phyloP scores from a whole-genome alignment of 1,140 invertebrate genomes.

The Ceratitis capitata region DNA sequence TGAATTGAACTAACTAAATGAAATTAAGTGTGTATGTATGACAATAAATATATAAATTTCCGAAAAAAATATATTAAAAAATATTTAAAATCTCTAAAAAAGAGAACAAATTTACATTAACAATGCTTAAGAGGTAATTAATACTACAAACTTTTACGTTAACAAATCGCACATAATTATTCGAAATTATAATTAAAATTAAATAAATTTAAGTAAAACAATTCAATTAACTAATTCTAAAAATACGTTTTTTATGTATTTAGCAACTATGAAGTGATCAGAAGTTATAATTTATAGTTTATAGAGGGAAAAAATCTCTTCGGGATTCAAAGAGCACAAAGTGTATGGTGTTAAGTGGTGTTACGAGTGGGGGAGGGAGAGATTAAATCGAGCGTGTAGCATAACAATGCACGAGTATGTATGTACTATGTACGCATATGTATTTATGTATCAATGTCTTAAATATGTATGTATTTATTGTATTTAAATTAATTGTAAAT shows the following conservation, averaged over 20 bases:
- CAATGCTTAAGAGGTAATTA: not conserved
- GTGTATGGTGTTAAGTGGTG: not conserved
- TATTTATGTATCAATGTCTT: not conserved
- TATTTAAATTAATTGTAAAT: not conserved
- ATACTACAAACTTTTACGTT: not conserved
- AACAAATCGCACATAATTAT: not conserved
- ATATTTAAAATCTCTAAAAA: too few species aligned
- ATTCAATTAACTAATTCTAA: not conserved
- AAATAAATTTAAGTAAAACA: not conserved
- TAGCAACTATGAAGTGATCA: not conserved
- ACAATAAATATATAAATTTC: not conserved
- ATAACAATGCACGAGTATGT: not conserved
- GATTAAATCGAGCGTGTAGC: not conserved
- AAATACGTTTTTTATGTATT: not conserved
- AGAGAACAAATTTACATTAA: not conserved
- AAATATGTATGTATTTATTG: not conserved
- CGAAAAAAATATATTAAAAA: not conserved
- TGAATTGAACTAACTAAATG: not conserved
- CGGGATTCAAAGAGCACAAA: not conserved
- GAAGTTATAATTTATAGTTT: not conserved
- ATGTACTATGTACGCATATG: not conserved
- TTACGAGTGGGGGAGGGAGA: not conserved
- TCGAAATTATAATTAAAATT: not conserved
- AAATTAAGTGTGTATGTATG: too few species aligned
- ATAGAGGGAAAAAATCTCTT: not conserved